phyloP scores from a whole-genome alignment of 2,888 invertebrate genomes.

The Diarsia mendica region DNA sequence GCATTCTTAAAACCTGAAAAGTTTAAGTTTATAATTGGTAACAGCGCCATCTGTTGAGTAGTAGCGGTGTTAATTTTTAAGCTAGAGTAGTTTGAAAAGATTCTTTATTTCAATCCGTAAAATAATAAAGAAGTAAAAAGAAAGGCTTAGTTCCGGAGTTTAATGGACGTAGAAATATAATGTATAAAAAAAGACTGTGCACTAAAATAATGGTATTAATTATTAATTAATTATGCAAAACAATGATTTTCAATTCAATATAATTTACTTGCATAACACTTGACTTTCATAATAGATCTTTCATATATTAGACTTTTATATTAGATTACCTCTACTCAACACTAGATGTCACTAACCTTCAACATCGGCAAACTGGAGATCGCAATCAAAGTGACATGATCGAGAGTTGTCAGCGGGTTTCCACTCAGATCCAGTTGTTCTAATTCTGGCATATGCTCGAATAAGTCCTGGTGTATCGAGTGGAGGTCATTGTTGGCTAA shows the following conservation, averaged over 20 bases:
- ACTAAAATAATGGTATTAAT: neutral
- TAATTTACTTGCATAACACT: neutral
- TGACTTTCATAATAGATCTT: too few relatives aligned
- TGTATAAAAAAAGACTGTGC: too few relatives aligned
- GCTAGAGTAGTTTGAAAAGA: neutral
- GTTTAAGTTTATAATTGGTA: neutral
- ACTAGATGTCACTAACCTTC: constrained; percentile 87
- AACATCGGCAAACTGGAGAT: constrained; percentile 91
- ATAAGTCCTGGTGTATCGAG: constrained; percentile 92
- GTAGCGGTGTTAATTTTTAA: constrained; percentile 4
- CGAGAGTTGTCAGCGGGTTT: constrained; percentile 93
- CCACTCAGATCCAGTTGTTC: constrained; percentile 92
- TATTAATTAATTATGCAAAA: neutral
- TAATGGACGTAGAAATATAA: too few relatives aligned
- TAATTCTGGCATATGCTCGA: constrained; percentile 93
- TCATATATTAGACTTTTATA: neutral
- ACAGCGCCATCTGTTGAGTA: constrained; percentile 39
- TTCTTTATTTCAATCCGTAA: neutral
- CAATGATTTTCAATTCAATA: neutral
- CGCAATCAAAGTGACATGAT: constrained; percentile 91
- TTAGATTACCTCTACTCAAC: constrained; percentile 12
- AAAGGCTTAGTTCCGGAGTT: neutral
- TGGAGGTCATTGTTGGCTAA: constrained; percentile 93
- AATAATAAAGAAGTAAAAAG: neutral
- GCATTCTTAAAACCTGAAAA: constrained; percentile 92